Base-by-base conservation (phyloP, 2,888 invertebrate genomes). In the Gari tellinella region DNA sequence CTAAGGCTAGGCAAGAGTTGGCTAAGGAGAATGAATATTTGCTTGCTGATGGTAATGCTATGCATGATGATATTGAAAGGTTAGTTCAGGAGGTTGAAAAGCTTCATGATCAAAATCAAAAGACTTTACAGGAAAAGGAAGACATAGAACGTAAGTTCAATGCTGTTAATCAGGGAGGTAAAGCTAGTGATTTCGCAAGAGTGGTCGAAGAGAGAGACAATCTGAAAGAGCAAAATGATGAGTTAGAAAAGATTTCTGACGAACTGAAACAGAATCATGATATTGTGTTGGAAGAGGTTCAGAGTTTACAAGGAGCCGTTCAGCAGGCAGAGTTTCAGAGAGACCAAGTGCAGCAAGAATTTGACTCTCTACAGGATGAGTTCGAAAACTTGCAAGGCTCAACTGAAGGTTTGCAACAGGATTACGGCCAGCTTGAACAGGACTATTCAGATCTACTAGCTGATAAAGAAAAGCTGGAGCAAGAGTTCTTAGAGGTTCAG, bases 41-140 rank as follows among this genome's bases (percentile, higher is more conserved):
- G 61, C 63, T 88, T 37, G 72, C 84, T 1, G 88, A 89, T 67
- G 85, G 85, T 40, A 86, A 88, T 70, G 84, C 85, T 8, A 84
- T 89, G 78, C 86, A 88, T 73, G 86, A 87, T 62, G 86, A 88
- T 70, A 80, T 89, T 48, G 86, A 87, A 67, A 86, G 87, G 70
- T 72, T 88, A 51, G 85, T 87, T 5, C 80, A 84, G 48, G 88
- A 89, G 72, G 74, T 88, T 25, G 87, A 88, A 74, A 85, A 85
- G 56, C 74, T 89, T 49, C 88, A 89, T 75, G 86, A 86, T 40
- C 80, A 86, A 53, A 80, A 84, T 58, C 80, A 82, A 60, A 70
- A 66, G 12, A 62, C 83, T 14, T 31, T 64, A 21, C 68, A 80
- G 26, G 87, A 88, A 64, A 86, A 84, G 48, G 86, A 87, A 38